Evolutionary conservation across 2,888 invertebrate species (phyloP).

Genomic region (Nomada ruficornis): DNA sequence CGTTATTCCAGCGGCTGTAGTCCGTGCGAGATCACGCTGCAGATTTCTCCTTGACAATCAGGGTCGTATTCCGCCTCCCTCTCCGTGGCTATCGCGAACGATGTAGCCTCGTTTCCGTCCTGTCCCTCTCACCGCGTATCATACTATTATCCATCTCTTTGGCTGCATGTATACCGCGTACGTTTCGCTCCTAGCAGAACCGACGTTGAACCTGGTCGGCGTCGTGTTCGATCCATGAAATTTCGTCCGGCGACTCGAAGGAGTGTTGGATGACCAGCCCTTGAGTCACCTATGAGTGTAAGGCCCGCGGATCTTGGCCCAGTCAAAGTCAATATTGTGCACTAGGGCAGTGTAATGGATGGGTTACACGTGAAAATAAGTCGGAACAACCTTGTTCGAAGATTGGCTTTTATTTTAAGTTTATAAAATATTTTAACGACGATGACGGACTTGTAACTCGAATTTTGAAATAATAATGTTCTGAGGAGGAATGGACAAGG

Average conservation of each 20-base stretch:
- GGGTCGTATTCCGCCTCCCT: constrained; percentile 72
- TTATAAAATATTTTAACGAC: too few species aligned
- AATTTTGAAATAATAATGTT: too few species aligned
- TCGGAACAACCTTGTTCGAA: too few species aligned
- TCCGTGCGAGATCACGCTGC: constrained; percentile 66
- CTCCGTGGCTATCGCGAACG: constrained; percentile 66
- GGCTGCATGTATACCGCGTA: constrained; percentile 70
- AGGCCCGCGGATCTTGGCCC: too few species aligned
- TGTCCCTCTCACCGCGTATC: constrained; percentile 67
- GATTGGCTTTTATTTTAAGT: too few species aligned
- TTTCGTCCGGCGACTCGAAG: constrained; percentile 32
- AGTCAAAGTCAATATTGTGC: too few species aligned
- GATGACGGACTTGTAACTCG: too few species aligned
- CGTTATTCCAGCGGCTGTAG: constrained; percentile 28
- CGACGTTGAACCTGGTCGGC: constrained; percentile 57
- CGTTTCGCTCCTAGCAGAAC: constrained; percentile 62
- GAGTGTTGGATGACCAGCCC: too few species aligned
- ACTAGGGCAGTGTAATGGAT: too few species aligned
- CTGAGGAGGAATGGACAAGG: too few species aligned
- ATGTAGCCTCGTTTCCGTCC: constrained; percentile 72
- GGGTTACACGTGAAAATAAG: too few species aligned
- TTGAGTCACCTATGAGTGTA: too few species aligned
- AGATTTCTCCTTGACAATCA: constrained; percentile 76
- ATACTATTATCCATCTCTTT: constrained; percentile 68
- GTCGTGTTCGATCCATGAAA: constrained; percentile 51